Percentiles rank a stretch among this genome's conserved stretches.
These are phyloP conservation scores for Pandion haliaetus DNA, from an alignment of 2,113 vertebrate species.

Conservation along the genomic window DNA sequence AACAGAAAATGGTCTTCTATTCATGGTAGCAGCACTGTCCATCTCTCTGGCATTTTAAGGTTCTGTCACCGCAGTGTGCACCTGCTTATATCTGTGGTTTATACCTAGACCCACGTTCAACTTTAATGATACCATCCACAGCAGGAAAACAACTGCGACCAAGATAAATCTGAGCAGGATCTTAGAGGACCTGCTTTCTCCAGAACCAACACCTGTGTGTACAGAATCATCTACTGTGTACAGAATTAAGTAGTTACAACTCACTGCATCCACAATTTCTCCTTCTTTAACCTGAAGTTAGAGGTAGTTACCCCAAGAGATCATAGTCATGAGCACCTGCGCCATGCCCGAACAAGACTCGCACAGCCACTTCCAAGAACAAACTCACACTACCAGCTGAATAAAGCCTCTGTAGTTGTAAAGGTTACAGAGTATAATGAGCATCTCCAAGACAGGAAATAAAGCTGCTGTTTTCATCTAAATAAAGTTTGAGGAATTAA, in stretches of 20 bases:
- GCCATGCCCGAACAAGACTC: neutral
- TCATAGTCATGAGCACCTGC: neutral
- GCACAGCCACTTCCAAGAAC: neutral
- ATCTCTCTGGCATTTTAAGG: neutral
- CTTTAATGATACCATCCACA: neutral
- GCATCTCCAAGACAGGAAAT: neutral
- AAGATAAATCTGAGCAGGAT: neutral
- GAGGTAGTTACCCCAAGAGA: neutral
- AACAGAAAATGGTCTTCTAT: neutral
- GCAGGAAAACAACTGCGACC: neutral
- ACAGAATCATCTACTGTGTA: neutral
- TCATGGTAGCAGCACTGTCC: neutral
- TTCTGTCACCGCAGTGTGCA: neutral
- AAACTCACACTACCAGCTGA: neutral
- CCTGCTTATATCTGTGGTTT: neutral
- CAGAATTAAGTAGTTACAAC: neutral
- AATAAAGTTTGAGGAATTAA: neutral
- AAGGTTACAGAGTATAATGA: neutral
- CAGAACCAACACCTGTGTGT: accelerated
- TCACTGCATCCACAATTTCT: neutral
- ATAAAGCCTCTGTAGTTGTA: neutral
- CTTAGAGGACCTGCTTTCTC: neutral
- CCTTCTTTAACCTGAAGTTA: neutral
- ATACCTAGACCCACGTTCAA: neutral
- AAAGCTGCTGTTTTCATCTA: neutral